These are phyloP conservation scores for Triplophysa tibetana DNA, from an alignment of 2,113 vertebrate genomes.

Conservation along the genomic window DNA sequence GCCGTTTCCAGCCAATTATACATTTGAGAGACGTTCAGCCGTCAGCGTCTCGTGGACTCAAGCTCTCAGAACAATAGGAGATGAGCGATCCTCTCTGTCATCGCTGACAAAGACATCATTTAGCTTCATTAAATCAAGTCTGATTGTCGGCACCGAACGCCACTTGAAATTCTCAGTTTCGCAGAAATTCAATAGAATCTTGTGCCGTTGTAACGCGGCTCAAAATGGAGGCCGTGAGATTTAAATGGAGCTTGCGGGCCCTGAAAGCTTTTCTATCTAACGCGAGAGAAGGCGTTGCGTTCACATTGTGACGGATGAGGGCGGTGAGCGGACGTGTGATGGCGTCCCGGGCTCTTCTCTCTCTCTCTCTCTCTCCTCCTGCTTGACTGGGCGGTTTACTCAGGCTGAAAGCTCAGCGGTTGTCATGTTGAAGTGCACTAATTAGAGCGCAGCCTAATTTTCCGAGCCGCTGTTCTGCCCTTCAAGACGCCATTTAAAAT, in stretches of 20 bases:
- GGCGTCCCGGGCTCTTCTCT: conserved; percentile 62
- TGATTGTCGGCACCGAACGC: conserved; percentile 72
- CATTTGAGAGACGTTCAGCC: conserved; percentile 46
- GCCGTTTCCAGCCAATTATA: conserved; percentile 52
- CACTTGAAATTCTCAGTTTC: conserved; percentile 60
- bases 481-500: conserved; percentile 98
- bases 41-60: conserved; percentile 56
- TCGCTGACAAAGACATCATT: conserved; percentile 75
- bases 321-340: conserved; percentile 70
- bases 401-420: conserved; percentile 88
- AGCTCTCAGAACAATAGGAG: conserved; percentile 71
- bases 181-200: conserved; percentile 72
- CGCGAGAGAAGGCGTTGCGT: conserved; percentile 51
- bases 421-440: conserved; percentile 94
- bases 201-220: conserved; percentile 50
- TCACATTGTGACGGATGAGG: conserved; percentile 31
- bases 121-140: conserved; percentile 75
- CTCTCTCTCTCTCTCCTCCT: conserved; percentile 82
- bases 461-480: conserved; percentile 90
- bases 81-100: conserved; percentile 75
- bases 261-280: neutral
- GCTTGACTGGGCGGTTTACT: conserved; percentile 89
- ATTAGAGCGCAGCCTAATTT: conserved; percentile 97
- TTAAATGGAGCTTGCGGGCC: neutral
- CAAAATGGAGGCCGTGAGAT: conserved; percentile 46